phyloP scores from a whole-genome alignment of 2,797 vertebrate species.

The Aldrovandia affinis region DNA sequence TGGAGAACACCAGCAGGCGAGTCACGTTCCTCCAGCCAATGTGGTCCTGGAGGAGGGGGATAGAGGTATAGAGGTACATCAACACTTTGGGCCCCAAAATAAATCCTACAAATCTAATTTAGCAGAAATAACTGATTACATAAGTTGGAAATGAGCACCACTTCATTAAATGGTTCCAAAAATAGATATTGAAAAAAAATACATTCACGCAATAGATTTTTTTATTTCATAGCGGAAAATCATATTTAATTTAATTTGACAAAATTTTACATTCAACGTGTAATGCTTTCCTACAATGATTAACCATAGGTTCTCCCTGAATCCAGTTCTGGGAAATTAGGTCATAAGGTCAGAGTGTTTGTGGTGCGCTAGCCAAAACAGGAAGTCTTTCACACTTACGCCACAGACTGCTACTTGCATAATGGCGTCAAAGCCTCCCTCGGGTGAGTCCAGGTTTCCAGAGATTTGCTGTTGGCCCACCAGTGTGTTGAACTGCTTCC shows the following conservation, averaged over 20 bases:
- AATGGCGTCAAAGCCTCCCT: constrained; percentile 97
- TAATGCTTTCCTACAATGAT: too few relatives aligned
- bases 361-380: not conserved
- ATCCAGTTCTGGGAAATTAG: not conserved
- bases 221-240: not conserved
- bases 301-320: too few relatives aligned
- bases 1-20: constrained; percentile 92
- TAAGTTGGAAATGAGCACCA: not conserved
- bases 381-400: constrained; percentile 69
- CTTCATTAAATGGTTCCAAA: not conserved
- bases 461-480: constrained; percentile 95
- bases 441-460: constrained; percentile 96
- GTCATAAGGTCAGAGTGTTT: not conserved
- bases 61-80: not conserved
- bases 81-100: not conserved
- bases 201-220: too few relatives aligned
- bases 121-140: not conserved
- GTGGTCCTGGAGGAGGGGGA: constrained; percentile 72
- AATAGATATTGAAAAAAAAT: too few relatives aligned
- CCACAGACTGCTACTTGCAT: constrained; percentile 98
- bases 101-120: not conserved
- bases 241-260: too few relatives aligned
- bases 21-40: constrained; percentile 98
- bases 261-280: too few relatives aligned
- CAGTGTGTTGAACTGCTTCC: constrained; percentile 84